A percentile compares a stretch with the other conserved stretches of the same genome.
Conservation (phyloP, 30 jellyfish, hydroid and myxozoan species). For the Haliclystus octoradiatus region DNA sequence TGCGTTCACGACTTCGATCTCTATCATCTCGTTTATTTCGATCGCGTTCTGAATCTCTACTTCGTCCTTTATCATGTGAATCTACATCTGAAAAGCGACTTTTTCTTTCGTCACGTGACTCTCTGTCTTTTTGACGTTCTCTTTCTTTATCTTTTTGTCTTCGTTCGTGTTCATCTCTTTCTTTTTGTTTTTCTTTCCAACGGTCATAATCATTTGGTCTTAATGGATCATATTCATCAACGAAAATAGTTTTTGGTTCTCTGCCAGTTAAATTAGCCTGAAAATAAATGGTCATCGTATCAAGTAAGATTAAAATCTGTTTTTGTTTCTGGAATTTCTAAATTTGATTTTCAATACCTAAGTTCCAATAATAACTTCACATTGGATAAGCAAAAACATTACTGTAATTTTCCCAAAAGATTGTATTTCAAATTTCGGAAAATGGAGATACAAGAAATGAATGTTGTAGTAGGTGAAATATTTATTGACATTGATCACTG, state of each 20-base stretch:
- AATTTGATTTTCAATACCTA: no score
- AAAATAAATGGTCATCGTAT: background rate
- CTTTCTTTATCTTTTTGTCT: slow-evolving; percentile 57
- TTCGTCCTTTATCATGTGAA: slow-evolving; percentile 25
- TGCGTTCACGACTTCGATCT: slow-evolving; percentile 18
- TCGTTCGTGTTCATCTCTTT: slow-evolving; percentile 39
- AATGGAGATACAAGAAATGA: no score
- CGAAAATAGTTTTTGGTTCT: slow-evolving; percentile 40
- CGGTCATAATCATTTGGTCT: slow-evolving; percentile 77
- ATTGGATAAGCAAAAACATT: no score
- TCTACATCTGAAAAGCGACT: no score
- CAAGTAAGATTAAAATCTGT: no score
- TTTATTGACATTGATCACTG: no score
- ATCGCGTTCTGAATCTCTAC: slow-evolving; percentile 17
- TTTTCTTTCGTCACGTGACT: slow-evolving; percentile 39
- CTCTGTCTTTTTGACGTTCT: slow-evolving; percentile 36
- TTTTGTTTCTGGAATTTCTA: no score
- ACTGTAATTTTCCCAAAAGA: background rate
- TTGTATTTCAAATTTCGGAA: background rate
- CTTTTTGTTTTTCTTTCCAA: slow-evolving; percentile 24
- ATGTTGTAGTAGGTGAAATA: background rate
- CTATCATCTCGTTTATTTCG: slow-evolving; percentile 6
- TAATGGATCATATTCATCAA: slow-evolving; percentile 90
- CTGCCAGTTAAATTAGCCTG: slow-evolving; percentile 76
- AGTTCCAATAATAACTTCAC: no score